A percentile compares a stretch with the other conserved stretches of the same genome.
Conservation (phyloP, 2,797 vertebrate genomes). For the Crax fasciolata region DNA sequence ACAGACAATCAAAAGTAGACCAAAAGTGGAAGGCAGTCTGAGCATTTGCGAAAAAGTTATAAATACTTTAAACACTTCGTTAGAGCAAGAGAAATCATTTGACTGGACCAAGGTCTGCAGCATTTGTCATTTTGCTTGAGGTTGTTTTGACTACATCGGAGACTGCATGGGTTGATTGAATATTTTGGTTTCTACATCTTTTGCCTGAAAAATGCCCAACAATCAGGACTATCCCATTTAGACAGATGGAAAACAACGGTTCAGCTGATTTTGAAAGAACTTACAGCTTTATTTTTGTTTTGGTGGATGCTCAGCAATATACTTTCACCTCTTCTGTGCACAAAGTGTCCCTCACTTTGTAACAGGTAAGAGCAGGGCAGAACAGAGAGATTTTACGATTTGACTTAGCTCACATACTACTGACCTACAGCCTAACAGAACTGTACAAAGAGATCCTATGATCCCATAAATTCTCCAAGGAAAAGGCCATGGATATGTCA, state of each 20-base stretch:
- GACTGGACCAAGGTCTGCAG: background rate
- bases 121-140: background rate
- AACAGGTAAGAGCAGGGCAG: background rate
- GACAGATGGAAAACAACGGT: background rate
- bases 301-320: background rate
- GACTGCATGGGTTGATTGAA: background rate
- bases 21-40: slow-evolving; percentile 7
- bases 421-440: slow-evolving; percentile 39
- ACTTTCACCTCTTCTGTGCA: background rate
- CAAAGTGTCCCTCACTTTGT: background rate
- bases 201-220: background rate
- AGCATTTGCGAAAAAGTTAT: background rate
- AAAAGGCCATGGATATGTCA: slow-evolving; percentile 67
- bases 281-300: background rate
- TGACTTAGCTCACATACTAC: slow-evolving; percentile 33
- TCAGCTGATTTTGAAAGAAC: background rate
- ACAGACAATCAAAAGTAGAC: background rate
- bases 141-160: background rate
- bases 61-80: slow-evolving; percentile 3
- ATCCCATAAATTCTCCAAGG: slow-evolving; percentile 56
- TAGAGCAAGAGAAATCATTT: background rate
- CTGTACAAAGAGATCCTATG: slow-evolving; percentile 12
- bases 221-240: background rate
- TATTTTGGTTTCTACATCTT: background rate
- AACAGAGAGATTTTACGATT: background rate